Base-by-base conservation (phyloP, 2,888 invertebrate genomes). In the Andrena flavipes region DNA sequence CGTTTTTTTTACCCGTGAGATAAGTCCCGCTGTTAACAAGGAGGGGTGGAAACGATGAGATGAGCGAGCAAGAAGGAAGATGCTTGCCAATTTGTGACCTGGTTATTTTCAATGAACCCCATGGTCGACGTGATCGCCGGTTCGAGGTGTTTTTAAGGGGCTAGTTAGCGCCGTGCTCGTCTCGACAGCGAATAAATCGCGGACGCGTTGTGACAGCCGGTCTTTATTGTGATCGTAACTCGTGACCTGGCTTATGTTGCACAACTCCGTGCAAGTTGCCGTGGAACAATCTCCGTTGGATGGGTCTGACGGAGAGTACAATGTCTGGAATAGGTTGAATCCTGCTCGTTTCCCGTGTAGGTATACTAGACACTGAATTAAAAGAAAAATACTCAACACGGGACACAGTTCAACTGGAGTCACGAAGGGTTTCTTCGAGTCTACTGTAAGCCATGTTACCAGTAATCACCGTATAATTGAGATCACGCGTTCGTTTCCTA, bases 41-140 rank as follows among this genome's bases (percentile, higher is more conserved):
- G 73, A 63, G 63, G 65, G 72, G 48, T 76, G 74, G 73, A 71
- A 80, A 72, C 51, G 35, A 33, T 35, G 76, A 48, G 76, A 30
- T 20, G 29, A 20, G 10, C 35, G 20, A 8, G 30, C 48, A 8
- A 1, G 71, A 63, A 29, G 72, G 76, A 68, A 75, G 80, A 74
- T 62, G 82, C 75, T 69, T 77, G 68, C 88, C 85, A 91, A 89
- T 91, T 91, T 88, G 86, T 86, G 90, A 88, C 85, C 87, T 86
- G 90, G 87, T 91, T 90, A 88, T 88, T 91, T 91, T 91, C 90
- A 87, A 90, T 90, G 89, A 89, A 88, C 80, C 87, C 88, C 81
- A 85, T 80, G 86, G 84, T 88, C 87, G 89, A 84, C 88, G 84
- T 90, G 90, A 92, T 91, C 89, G 82, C 79, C 82, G 85, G 72